Evolutionary conservation across 2,888 invertebrate species (phyloP), one percentile per base, ranked within the genome.

Genomic region (Mimachlamys varia): DNA sequence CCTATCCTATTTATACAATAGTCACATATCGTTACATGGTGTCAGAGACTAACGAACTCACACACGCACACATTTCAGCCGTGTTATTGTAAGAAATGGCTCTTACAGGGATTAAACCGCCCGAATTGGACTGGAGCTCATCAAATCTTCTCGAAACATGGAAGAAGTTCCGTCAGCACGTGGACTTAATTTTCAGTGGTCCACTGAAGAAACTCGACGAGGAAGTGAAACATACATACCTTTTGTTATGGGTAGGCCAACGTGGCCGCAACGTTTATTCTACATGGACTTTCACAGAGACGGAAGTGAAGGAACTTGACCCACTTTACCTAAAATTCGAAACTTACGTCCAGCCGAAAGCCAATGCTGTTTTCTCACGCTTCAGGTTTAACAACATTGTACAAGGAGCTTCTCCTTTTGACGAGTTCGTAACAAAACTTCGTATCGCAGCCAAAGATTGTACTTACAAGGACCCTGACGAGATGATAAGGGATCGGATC

Each of bases 111-210:
- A 87, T 91, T 13, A 91, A 89, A 44, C 87, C 50, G n/a, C 92
- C 91, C 1, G 49, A 53, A 15, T 90, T 92, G 89, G 90, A 92
- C 90, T 92, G 92, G 91, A 88, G 90, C 17, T 88, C 91, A 38
- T 58, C 58, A 5, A 90, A 92, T n/a, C 88, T 92, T 19, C 38
- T 76, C 4, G 93, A 93, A 87, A 50, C 88, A 12, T 92, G 91
- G 89, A 92, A 91, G 50, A 91, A 91, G 27, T 93, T 92, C 76
- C 15, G 90, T 27, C 92, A 93, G 53, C 90, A 91, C 55, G 91
- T 89, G 5, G 89, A 89, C 13, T 44, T 92, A 0, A 90, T 92
- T 22, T 91, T 93, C 38, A 53, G 37, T 15, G 93, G 91, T 27
- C 89, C 92, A 0, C 55, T 92, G 17, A 53, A 19, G 27, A 89